Percentiles rank a stretch among this genome's conserved stretches.
Conservation (phyloP, 2,113 vertebrate genomes). For the Hyperopisus bebe region DNA sequence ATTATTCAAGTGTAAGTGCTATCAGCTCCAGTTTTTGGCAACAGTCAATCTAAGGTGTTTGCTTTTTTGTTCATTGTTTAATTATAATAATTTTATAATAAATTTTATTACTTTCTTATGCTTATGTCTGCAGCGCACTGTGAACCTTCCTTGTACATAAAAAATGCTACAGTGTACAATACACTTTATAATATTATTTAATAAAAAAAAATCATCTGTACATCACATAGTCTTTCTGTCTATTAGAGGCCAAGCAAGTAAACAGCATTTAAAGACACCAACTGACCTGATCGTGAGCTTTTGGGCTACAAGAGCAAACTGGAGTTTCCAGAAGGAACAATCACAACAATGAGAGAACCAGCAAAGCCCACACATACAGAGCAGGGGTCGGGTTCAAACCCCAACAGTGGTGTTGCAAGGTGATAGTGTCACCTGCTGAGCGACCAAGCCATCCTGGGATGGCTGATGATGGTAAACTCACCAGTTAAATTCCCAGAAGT, state of each 20-base stretch:
- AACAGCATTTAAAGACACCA: not conserved
- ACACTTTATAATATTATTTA: not conserved
- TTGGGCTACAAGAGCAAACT: not conserved
- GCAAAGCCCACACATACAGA: not conserved
- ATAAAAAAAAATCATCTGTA: not conserved
- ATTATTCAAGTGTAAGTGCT: not conserved
- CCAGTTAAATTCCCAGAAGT: not conserved
- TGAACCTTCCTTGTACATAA: not conserved
- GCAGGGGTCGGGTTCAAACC: not conserved
- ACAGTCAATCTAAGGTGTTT: not conserved
- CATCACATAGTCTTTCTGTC: not conserved
- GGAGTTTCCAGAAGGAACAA: not conserved
- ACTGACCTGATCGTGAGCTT: not conserved
- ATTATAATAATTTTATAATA: not conserved
- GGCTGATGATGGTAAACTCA: not conserved
- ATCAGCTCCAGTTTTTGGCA: not conserved
- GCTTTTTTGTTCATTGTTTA: not conserved
- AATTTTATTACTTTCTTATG: not conserved
- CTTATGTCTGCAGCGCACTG: not conserved
- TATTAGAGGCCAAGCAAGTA: not conserved
- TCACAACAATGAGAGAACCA: not conserved
- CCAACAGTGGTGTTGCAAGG: not conserved
- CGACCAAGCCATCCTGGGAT: not conserved
- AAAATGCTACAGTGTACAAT: not conserved
- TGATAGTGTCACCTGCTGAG: not conserved